Evolutionary conservation across 2,797 vertebrate species (phyloP), one percentile per base, ranked within the genome.

Genomic region (Enteromius viviparus): DNA sequence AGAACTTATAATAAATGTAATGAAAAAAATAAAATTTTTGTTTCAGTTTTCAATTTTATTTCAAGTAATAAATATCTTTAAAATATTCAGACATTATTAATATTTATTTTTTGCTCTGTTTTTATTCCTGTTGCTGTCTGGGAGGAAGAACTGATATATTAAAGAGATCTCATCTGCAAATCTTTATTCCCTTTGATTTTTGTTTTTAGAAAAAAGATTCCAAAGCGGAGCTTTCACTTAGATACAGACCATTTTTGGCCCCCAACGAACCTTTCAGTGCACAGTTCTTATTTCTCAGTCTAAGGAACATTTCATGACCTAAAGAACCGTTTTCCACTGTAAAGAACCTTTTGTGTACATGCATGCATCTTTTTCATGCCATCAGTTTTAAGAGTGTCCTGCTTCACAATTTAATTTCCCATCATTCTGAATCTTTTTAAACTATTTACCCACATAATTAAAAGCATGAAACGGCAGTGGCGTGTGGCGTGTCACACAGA

Each of bases 401-500:
- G 42, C 71, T 34, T 77, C 3, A n/a, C 40, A 29, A 23, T 51
- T 53, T 40, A 34, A 76, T 58, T 34, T 4, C 37, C 51, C 74
- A 55, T 77, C 37, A 49, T 58, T 58, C 58, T 77, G 15, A 77
- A 78, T 78, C 76, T 45, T 29, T 69, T 76, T 4, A n/a, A 47
- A 83, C 26, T 42, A 77, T 83, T 70, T 65, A 55, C 78, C 70
- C 77, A 68, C 68, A 42, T 65, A 76, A 81, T 81, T 78, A 74
- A 81, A 68, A 65, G 72, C 66, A 76, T 75, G 80, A 71, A 84
- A 82, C 34, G 64, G 40, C 76, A 32, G 74, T 87, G 84, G 75
- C 79, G 78, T 78, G 60, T 85, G 82, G 23, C 55, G 15, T 76
- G 84, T 86, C 84, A 82, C 53, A 80, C 37, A 65, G 79, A 87